These are phyloP conservation scores for Acrocyrtus sp. DNA, from an alignment of 2,888 invertebrate species.

Conservation along the genomic window DNA sequence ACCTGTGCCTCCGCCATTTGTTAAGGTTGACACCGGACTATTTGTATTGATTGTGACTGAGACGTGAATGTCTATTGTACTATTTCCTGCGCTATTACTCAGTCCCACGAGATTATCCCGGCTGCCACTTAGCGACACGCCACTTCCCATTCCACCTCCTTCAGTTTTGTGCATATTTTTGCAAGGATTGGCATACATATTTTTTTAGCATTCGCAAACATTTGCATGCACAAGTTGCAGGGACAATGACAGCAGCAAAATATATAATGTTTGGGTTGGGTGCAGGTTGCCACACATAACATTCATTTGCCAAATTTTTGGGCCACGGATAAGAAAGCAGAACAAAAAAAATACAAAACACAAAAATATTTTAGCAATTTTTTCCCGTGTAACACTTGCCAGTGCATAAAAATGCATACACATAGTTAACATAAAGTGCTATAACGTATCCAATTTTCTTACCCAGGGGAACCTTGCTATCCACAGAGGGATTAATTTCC, in stretches of 20 bases:
- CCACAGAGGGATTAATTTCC: conserved; percentile 58
- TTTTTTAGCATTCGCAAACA: neutral
- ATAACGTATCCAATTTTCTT: conserved; percentile 26
- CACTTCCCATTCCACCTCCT: conserved; percentile 36
- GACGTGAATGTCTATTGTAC: conserved; percentile 89
- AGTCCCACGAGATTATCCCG: conserved; percentile 58
- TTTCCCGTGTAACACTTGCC: conserved; percentile 8
- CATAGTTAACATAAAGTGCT: conserved; percentile 10
- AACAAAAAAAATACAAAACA: neutral
- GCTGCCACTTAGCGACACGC: conserved; percentile 59
- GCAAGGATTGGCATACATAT: too few relatives aligned
- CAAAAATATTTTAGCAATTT: neutral
- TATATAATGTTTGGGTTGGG: conserved; percentile 11
- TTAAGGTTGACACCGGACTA: conserved; percentile 47
- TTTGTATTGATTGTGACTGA: conserved; percentile 79
- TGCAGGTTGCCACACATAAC: neutral
- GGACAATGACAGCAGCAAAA: neutral
- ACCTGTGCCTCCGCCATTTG: conserved; percentile 23
- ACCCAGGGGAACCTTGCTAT: conserved; percentile 61
- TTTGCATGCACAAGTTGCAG: too few relatives aligned
- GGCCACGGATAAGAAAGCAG: too few relatives aligned
- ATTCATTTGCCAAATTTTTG: too few relatives aligned
- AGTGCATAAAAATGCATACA: conserved; percentile 8
- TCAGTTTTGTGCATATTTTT: too few relatives aligned
- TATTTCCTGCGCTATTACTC: conserved; percentile 69